Evolutionary conservation across 2,888 invertebrate genomes (phyloP).

Genomic region (Leptogaster cylindrica): DNA sequence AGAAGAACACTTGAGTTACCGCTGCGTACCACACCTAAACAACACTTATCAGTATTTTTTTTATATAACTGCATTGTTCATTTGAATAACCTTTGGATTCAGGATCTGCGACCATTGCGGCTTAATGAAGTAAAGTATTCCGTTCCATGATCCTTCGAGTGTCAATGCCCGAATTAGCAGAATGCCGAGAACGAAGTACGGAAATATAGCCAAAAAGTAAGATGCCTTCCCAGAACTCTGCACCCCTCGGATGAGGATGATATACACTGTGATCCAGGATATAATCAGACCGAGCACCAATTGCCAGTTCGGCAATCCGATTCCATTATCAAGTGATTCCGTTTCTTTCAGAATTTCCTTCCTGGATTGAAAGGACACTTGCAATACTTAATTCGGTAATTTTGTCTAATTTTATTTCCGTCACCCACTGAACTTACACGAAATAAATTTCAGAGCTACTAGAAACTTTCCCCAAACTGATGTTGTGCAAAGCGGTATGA

Average conservation of each 20-base stretch:
- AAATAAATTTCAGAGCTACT: constrained; percentile 65
- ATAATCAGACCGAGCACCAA: constrained; percentile 64
- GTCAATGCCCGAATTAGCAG: constrained; percentile 69
- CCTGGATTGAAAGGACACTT: constrained; percentile 54
- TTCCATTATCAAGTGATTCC: constrained; percentile 63
- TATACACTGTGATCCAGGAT: constrained; percentile 65
- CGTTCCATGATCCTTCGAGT: constrained; percentile 67
- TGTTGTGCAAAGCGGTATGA: constrained; percentile 28
- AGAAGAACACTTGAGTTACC: constrained; percentile 71
- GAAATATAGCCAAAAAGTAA: constrained; percentile 77
- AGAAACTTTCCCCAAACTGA: constrained; percentile 49
- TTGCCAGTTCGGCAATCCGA: constrained; percentile 66
- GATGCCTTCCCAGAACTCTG: constrained; percentile 73
- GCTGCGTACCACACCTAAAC: constrained; percentile 70
- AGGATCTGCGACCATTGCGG: constrained; percentile 71
- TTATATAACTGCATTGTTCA: not conserved
- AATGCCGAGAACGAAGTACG: constrained; percentile 70
- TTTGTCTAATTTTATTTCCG: not conserved
- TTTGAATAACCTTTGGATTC: constrained; percentile 65
- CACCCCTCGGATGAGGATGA: constrained; percentile 66
- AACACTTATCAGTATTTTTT: not conserved
- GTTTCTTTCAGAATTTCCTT: constrained; percentile 65
- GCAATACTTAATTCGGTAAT: not conserved
- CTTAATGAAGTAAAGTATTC: constrained; percentile 70
- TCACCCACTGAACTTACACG: constrained; percentile 60